A percentile compares a stretch with the other conserved stretches of the same genome.
phyloP scores from a whole-genome alignment of 2,888 invertebrate genomes.

The Ametastegia equiseti region DNA sequence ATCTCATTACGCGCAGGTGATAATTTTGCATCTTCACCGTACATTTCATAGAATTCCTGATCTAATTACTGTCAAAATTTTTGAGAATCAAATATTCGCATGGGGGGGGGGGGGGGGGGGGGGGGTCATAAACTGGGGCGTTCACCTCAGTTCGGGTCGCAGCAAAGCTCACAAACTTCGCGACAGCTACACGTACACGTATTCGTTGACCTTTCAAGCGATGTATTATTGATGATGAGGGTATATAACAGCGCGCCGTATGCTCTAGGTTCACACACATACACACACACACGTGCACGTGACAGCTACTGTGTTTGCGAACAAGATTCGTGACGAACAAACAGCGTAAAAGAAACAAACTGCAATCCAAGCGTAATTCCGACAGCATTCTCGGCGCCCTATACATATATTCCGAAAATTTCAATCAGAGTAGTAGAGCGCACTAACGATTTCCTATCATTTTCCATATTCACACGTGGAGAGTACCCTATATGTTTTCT shows the following conservation, averaged over 20 bases:
- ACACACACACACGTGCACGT: background rate
- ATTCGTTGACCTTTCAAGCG: background rate
- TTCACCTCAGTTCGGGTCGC: background rate
- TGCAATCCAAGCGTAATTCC: too few relatives aligned
- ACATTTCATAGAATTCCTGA: too few relatives aligned
- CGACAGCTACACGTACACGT: background rate
- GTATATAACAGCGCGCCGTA: background rate
- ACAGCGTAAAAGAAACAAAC: background rate
- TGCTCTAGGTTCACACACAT: background rate
- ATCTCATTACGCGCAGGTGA: too few relatives aligned
- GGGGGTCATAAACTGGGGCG: background rate
- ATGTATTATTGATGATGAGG: background rate
- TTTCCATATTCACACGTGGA: too few relatives aligned
- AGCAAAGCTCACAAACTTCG: background rate
- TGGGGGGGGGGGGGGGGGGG: background rate
- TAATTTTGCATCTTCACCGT: too few relatives aligned
- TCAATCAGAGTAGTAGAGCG: too few relatives aligned
- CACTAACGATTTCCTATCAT: too few relatives aligned
- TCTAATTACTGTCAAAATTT: too few relatives aligned
- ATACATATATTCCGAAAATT: too few relatives aligned
- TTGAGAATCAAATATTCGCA: background rate
- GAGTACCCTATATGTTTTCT: too few relatives aligned
- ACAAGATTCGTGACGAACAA: background rate
- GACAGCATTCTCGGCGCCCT: too few relatives aligned
- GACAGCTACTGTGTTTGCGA: background rate